Percentiles rank a stretch among this genome's conserved stretches.
phyloP scores from a whole-genome alignment of 2,113 vertebrate species.

The Neopipo cinnamomea region DNA sequence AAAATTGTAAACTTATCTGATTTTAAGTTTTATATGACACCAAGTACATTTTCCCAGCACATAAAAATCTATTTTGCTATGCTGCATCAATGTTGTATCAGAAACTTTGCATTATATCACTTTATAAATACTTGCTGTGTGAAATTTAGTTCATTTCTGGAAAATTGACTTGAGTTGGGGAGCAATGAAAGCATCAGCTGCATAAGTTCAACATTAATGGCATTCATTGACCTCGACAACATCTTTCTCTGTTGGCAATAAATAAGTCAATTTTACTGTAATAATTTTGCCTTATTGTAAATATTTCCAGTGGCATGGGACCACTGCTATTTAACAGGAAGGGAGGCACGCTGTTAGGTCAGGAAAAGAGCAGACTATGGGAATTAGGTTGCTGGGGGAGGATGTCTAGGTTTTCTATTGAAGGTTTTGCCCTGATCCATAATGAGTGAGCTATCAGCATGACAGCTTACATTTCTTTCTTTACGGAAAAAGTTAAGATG shows the following conservation, averaged over 20 bases:
- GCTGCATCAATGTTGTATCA: neutral
- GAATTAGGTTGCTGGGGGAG: neutral
- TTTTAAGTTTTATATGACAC: neutral
- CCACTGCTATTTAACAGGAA: neutral
- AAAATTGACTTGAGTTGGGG: neutral
- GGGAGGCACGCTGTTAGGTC: neutral
- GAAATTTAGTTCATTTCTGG: neutral
- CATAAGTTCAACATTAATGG: neutral
- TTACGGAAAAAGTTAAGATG: neutral
- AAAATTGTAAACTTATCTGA: neutral
- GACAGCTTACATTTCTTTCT: neutral
- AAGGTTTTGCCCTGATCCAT: neutral
- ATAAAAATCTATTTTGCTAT: neutral
- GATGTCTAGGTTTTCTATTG: neutral
- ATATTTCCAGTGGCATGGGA: neutral
- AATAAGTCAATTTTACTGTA: neutral
- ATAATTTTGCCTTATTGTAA: neutral
- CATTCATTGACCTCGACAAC: neutral
- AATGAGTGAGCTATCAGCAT: neutral
- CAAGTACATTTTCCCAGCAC: neutral
- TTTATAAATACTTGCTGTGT: constrained; percentile 7
- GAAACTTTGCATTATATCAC: neutral
- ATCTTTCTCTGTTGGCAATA: neutral
- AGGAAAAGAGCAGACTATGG: neutral
- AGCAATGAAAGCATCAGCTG: neutral